Evolutionary conservation across 2,888 invertebrate species (phyloP), one percentile per base, ranked within the genome.

Genomic region (Rhabditophanes sp.): DNA sequence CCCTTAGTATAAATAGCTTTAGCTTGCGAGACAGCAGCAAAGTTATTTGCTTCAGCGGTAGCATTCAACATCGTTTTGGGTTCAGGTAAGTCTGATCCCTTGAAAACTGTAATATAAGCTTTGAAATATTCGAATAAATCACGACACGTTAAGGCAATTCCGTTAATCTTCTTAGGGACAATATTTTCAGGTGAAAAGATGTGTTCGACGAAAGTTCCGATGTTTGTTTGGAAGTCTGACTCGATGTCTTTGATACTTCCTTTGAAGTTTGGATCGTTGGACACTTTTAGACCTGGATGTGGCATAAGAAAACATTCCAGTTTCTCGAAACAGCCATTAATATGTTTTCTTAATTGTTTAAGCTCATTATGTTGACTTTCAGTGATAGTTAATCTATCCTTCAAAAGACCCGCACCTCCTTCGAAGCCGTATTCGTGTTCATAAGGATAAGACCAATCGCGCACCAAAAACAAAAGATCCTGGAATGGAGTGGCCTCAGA

Each of bases 11-110:
- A 99, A 38, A 79, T 72, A 49, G 88, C 88, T 67, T 82, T 85
- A 11, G 90, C 84, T 53, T 54, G 62, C 3, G 59, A 42, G 15
- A 58, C 56, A 3, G 62, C 93, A 22, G 88, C 80, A 48, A 96
- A 72, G 70, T 96, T 96, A 69, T 96, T 96, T 0, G 93, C 96
- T 70, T 96, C 93, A 1, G 93, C 93, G 21, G 96, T 96, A 25
- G 96, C 93, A n/a, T n/a, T 81, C 42, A 96, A 75, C 88, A 99
- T 93, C 48, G 88, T 87, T 72, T 93, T 99, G 2, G 96, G 96
- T 68, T 96, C 93, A 0, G 96, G 96, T 56, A 99, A 73, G 65
- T 90, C 87, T 66, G 90, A 87, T 18, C 90, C 88, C 68, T 83
- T 82, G 71, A 90, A 96, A 52, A 93, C 87, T 69, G 80, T 80